Percentiles rank a stretch among this genome's conserved stretches.
Evolutionary conservation across 2,113 vertebrate genomes (phyloP).

Genomic region (Raja brachyura): DNA sequence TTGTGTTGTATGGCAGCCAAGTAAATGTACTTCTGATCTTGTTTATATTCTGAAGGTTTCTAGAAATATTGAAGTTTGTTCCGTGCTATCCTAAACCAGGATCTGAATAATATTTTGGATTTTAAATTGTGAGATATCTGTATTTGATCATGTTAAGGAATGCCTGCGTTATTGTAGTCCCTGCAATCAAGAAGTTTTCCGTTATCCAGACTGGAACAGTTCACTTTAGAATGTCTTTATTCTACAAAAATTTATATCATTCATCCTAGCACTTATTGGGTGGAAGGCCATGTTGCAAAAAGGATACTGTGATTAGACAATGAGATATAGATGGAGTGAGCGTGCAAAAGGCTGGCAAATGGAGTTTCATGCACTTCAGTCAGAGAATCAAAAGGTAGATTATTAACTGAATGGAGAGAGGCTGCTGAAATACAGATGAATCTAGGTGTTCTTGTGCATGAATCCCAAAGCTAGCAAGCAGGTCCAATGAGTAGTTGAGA

Average conservation of each 20-base stretch:
- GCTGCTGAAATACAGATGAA: too few relatives aligned
- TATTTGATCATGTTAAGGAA: neutral
- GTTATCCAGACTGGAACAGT: neutral
- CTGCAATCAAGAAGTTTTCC: neutral
- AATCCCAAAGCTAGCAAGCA: too few relatives aligned
- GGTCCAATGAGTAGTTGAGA: too few relatives aligned
- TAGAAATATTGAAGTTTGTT: neutral
- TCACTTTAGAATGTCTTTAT: neutral
- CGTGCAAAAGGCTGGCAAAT: too few relatives aligned
- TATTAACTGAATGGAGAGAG: too few relatives aligned
- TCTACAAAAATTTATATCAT: neutral
- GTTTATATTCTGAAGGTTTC: neutral
- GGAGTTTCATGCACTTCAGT: too few relatives aligned
- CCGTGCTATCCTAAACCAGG: neutral
- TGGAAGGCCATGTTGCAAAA: too few relatives aligned
- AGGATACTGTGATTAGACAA: too few relatives aligned
- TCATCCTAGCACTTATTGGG: too few relatives aligned
- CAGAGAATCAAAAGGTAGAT: too few relatives aligned
- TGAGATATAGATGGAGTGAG: too few relatives aligned
- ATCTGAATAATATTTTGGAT: neutral
- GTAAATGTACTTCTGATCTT: neutral
- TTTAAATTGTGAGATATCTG: neutral
- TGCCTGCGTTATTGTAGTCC: neutral
- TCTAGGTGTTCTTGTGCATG: too few relatives aligned
- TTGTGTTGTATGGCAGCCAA: neutral